These are phyloP conservation scores for Drosophila setosimentum DNA, from an alignment of 2,888 invertebrate genomes.

Conservation along the genomic window DNA sequence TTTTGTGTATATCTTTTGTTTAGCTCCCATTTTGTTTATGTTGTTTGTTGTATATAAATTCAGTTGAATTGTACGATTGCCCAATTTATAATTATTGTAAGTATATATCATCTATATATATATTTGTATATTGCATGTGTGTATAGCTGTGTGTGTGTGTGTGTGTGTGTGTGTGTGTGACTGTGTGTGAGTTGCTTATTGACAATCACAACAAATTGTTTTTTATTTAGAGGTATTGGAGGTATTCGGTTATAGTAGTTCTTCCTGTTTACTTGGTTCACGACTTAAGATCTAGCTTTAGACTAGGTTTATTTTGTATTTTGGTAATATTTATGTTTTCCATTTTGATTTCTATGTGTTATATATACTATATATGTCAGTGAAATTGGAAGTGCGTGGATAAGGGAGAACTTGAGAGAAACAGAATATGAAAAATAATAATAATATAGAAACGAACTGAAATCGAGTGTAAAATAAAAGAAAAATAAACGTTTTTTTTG, in stretches of 20 bases:
- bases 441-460: neutral
- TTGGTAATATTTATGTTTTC: conserved; percentile 17
- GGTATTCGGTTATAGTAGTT: conserved; percentile 85
- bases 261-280: conserved; percentile 80
- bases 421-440: neutral
- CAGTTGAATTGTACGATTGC: conserved; percentile 81
- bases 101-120: conserved; percentile 31
- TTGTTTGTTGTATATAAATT: conserved; percentile 72
- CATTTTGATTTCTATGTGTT: conserved; percentile 20
- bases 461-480: conserved; percentile 25
- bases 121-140: conserved; percentile 30
- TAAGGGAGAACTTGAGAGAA: neutral
- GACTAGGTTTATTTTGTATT: conserved; percentile 21
- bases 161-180: conserved; percentile 16
- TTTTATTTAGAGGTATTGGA: conserved; percentile 83
- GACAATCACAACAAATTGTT: conserved; percentile 75
- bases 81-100: conserved; percentile 61
- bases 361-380: conserved; percentile 19
- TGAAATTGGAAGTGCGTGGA: conserved; percentile 20
- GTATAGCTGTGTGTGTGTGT: conserved; percentile 18
- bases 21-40: conserved; percentile 28
- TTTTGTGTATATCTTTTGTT: conserved; percentile 22
- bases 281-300: conserved; percentile 59
- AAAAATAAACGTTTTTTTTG: conserved; percentile 27
- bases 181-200: conserved; percentile 60